Conservation (phyloP, 1,140 invertebrate species). For the Magallana gigas region DNA sequence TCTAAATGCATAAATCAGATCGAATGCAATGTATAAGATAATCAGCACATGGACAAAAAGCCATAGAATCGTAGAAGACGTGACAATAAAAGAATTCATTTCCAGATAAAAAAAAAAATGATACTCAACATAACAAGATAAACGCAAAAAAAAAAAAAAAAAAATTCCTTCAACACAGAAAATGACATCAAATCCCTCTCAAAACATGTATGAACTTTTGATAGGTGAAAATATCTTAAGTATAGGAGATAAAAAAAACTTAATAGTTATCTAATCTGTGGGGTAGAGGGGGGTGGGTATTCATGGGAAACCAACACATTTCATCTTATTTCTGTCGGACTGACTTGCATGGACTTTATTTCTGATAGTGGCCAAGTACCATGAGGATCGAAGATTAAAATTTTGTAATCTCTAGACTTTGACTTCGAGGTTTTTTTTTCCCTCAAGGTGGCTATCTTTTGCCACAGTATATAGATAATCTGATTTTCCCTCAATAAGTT, state of each 20-base stretch:
- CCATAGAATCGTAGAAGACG: not conserved
- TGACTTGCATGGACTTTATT: not conserved
- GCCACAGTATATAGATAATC: too few relatives aligned
- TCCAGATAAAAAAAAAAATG: not conserved
- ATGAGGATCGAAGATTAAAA: not conserved
- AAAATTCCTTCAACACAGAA: not conserved
- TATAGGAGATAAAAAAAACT: not conserved
- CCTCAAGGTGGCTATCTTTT: not conserved
- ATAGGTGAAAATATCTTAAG: conserved; percentile 8
- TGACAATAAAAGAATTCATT: conserved; percentile 13
- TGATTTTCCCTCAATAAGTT: too few relatives aligned
- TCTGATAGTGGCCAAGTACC: not conserved
- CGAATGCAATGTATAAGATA: not conserved
- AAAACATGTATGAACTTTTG: conserved; percentile 13
- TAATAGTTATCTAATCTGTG: conserved; percentile 15
- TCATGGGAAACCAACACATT: not conserved
- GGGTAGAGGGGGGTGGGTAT: not conserved
- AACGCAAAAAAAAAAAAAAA: not conserved
- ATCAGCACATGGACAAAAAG: not conserved
- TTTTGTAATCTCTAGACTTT: not conserved
- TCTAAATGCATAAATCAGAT: not conserved
- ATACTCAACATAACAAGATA: not conserved
- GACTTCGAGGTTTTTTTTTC: not conserved
- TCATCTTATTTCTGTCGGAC: not conserved
- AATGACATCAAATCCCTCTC: not conserved